Conservation (phyloP, 2,113 vertebrate genomes). For the Sceloporus tristichus region DNA sequence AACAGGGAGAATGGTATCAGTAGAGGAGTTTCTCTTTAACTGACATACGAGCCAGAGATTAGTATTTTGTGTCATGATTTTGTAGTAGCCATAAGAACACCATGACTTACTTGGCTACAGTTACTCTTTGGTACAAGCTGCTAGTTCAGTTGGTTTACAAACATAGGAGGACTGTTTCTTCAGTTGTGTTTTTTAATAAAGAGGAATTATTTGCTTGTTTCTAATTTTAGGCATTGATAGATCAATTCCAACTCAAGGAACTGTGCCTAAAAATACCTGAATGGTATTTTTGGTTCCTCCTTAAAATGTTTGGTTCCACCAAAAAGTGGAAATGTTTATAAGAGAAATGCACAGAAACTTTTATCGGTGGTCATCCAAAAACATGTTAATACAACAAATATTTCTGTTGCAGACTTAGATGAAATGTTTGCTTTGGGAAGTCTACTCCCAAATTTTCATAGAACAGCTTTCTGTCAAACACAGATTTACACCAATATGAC, state of each 20-base stretch:
- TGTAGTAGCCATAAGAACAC: slow-evolving; percentile 44
- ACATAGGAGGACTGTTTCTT: slow-evolving; percentile 4
- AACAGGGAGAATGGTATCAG: slow-evolving; percentile 51
- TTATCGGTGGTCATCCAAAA: accelerated
- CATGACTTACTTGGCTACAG: slow-evolving; percentile 17
- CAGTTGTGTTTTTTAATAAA: neutral
- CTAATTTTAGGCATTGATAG: neutral
- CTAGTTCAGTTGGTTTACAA: slow-evolving; percentile 34
- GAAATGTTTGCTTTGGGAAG: neutral
- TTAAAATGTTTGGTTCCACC: slow-evolving; percentile 4
- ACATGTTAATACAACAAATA: accelerated
- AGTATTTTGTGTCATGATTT: slow-evolving; percentile 5
- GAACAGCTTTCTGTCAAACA: accelerated
- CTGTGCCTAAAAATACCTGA: slow-evolving; percentile 36
- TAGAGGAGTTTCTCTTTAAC: slow-evolving; percentile 30
- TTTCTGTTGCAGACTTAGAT: neutral
- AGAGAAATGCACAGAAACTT: neutral
- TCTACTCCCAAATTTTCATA: neutral
- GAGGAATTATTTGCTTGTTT: slow-evolving; percentile 49
- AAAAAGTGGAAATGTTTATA: neutral
- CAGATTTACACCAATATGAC: accelerated
- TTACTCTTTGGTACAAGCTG: slow-evolving; percentile 25
- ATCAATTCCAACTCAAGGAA: slow-evolving; percentile 4
- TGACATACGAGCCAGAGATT: slow-evolving; percentile 14
- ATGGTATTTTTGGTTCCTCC: slow-evolving; percentile 3